These are phyloP conservation scores for Nothoprocta perdicaria DNA, from an alignment of 2,113 vertebrate species.

Conservation along the genomic window DNA sequence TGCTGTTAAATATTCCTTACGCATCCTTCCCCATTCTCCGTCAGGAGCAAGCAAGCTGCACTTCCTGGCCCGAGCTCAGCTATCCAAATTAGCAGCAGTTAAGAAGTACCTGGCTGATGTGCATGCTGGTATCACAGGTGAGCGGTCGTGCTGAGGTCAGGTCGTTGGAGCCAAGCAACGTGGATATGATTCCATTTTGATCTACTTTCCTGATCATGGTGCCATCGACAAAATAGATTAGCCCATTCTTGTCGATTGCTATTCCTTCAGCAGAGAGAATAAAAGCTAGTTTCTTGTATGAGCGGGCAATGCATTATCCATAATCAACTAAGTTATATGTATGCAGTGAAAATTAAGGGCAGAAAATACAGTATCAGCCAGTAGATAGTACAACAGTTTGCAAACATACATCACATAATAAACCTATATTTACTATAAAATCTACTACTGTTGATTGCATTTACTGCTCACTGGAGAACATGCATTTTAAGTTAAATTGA, in stretches of 20 bases:
- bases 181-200: conserved; percentile 95
- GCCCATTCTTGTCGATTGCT: conserved; percentile 92
- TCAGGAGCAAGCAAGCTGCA: not conserved
- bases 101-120: conserved; percentile 92
- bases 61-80: not conserved
- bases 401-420: not conserved
- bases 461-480: not conserved
- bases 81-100: not conserved
- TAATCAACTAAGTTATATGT: not conserved
- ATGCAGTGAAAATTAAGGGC: not conserved
- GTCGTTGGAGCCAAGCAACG: conserved; percentile 95
- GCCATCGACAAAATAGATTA: conserved; percentile 98
- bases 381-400: not conserved
- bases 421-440: not conserved
- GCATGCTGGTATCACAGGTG: conserved; percentile 96
- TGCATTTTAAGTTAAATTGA: not conserved
- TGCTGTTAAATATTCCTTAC: not conserved
- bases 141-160: conserved; percentile 93
- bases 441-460: not conserved
- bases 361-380: not conserved
- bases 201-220: conserved; percentile 97
- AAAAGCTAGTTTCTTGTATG: not conserved
- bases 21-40: not conserved
- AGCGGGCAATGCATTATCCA: not conserved
- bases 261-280: conserved; percentile 83